A percentile compares a stretch with the other conserved stretches of the same genome.
phyloP scores from a whole-genome alignment of 2,113 vertebrate species.

The Grallaria varia region DNA sequence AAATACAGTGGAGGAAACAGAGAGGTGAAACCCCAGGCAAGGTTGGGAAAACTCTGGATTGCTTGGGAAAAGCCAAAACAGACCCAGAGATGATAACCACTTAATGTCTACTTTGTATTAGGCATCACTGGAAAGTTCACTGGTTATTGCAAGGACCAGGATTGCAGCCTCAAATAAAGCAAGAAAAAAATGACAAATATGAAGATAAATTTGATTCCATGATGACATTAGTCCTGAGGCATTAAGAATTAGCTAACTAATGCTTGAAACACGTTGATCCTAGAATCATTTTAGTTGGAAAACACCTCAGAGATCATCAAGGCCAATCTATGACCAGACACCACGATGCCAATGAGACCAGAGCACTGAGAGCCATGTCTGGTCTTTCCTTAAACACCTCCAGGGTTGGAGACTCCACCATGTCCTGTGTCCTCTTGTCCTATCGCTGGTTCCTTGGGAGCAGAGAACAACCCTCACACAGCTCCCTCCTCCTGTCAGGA shows the following conservation, averaged over 20 bases:
- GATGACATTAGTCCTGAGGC: not conserved
- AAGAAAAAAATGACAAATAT: not conserved
- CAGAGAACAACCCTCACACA: not conserved
- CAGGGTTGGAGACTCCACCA: not conserved
- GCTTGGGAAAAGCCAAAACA: not conserved
- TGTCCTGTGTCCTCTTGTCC: not conserved
- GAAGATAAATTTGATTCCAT: not conserved
- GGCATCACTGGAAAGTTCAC: not conserved
- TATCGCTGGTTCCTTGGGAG: not conserved
- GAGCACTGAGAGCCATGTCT: not conserved
- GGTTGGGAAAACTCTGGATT: not conserved
- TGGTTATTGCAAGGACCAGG: not conserved
- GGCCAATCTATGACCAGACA: not conserved
- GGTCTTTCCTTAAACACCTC: not conserved
- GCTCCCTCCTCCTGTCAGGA: not conserved
- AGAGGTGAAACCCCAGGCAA: not conserved
- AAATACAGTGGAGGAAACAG: not conserved
- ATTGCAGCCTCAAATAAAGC: not conserved
- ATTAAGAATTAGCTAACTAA: not conserved
- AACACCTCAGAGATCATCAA: not conserved
- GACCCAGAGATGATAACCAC: not conserved
- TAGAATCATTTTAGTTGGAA: not conserved
- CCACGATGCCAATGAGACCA: not conserved
- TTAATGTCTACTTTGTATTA: not conserved
- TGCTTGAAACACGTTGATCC: not conserved